Conservation (phyloP, 2,888 invertebrate species). For the Ennomos erosarius region DNA sequence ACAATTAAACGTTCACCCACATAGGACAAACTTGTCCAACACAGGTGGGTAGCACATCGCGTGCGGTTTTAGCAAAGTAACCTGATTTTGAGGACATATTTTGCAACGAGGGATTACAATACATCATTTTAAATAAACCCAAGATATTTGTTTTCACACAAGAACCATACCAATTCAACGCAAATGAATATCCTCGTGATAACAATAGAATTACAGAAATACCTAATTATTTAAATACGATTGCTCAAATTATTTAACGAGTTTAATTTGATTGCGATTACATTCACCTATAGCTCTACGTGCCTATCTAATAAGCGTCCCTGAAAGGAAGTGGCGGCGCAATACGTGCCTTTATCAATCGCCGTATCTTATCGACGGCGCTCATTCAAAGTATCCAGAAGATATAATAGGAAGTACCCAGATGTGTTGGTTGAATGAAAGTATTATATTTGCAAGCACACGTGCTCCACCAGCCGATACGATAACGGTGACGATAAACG, state of each 20-base stretch:
- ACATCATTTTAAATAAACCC: neutral
- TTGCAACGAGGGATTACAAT: constrained; percentile 36
- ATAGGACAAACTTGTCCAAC: constrained; percentile 46
- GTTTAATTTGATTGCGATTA: constrained; percentile 9
- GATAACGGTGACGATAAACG: constrained; percentile 69
- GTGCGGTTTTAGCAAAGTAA: constrained; percentile 46
- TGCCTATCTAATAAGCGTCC: neutral
- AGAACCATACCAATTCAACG: no score
- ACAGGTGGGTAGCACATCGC: constrained; percentile 49
- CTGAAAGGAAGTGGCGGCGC: constrained; percentile 19
- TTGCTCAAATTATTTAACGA: constrained; percentile 5
- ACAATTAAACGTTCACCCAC: constrained; percentile 53
- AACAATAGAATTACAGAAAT: constrained; percentile 2
- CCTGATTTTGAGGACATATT: constrained; percentile 42
- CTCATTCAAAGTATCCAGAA: constrained; percentile 35
- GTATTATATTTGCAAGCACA: constrained; percentile 56
- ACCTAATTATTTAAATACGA: constrained; percentile 9
- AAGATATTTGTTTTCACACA: neutral
- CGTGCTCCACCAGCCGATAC: constrained; percentile 65
- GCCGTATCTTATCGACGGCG: constrained; percentile 50
- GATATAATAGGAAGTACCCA: constrained; percentile 42
- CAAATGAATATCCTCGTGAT: neutral
- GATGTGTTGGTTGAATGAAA: constrained; percentile 62
- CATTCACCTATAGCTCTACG: constrained; percentile 1
- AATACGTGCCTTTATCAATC: constrained; percentile 40